These are phyloP conservation scores for Ctena decussata DNA, from an alignment of 2,888 invertebrate species.

Conservation along the genomic window DNA sequence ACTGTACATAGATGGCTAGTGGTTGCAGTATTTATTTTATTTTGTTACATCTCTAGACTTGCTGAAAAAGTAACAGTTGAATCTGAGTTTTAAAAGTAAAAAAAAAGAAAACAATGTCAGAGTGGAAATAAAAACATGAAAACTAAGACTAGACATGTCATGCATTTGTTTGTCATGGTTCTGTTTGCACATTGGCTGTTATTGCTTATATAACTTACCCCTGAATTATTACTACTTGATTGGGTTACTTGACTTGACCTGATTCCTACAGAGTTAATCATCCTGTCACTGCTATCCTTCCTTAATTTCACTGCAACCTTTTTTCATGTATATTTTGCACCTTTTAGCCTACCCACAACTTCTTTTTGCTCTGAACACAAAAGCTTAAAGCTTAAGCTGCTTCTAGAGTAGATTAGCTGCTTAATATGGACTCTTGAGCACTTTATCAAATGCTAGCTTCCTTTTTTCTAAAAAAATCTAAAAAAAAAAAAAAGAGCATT, in stretches of 20 bases:
- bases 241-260: constrained; percentile 13
- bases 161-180: background rate
- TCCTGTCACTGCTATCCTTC: background rate
- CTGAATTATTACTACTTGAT: constrained; percentile 11
- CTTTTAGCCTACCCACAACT: background rate
- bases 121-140: no score
- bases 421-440: background rate
- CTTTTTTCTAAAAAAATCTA: background rate
- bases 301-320: background rate
- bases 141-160: no score
- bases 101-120: no score
- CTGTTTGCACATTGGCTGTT: background rate
- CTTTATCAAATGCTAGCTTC: background rate
- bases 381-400: constrained; percentile 12
- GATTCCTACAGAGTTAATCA: background rate
- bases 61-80: no score
- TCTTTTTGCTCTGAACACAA: background rate
- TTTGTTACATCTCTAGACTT: no score
- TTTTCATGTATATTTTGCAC: background rate
- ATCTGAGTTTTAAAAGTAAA: no score
- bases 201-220: constrained; percentile 3
- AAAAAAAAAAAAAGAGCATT: background rate
- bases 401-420: constrained; percentile 5
- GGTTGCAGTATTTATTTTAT: no score
- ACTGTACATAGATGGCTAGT: no score